Evolutionary conservation across 2,888 invertebrate species (phyloP).

Genomic region (Folsomia candida): DNA sequence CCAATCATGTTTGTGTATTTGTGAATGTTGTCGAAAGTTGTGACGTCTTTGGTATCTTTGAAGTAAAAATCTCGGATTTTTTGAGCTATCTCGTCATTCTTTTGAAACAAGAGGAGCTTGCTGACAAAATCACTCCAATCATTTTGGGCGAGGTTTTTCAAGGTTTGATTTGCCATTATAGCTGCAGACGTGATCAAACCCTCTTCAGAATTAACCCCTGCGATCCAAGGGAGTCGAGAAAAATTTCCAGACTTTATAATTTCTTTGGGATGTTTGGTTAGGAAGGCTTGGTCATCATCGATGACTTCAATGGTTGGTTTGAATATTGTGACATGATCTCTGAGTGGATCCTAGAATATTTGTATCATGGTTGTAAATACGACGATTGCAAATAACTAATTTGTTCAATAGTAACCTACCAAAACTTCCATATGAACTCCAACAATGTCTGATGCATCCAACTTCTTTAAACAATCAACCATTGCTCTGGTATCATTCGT

Average conservation of each 20-base stretch:
- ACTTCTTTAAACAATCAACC: constrained; percentile 37
- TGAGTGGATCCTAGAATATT: constrained; percentile 28
- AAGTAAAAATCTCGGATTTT: constrained; percentile 40
- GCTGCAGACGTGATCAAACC: constrained; percentile 57
- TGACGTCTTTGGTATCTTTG: constrained; percentile 28
- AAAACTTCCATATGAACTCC: constrained; percentile 39
- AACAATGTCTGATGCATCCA: constrained; percentile 38
- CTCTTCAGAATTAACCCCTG: constrained; percentile 57
- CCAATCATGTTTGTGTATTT: constrained; percentile 36
- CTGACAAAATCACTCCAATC: constrained; percentile 39
- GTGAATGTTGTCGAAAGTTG: constrained; percentile 36
- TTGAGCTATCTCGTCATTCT: constrained; percentile 30
- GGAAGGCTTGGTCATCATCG: constrained; percentile 56
- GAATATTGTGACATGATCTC: constrained; percentile 53
- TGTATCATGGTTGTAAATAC: neutral
- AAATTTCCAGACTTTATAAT: constrained; percentile 55
- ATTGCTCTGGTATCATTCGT: constrained; percentile 33
- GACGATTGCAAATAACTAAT: neutral
- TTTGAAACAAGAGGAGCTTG: constrained; percentile 33
- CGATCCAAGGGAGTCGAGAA: constrained; percentile 57
- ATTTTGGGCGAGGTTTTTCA: constrained; percentile 33
- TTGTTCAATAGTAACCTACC: constrained; percentile 21
- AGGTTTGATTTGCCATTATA: constrained; percentile 39
- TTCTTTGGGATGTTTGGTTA: constrained; percentile 56
- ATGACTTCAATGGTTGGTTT: constrained; percentile 56